phyloP scores from a whole-genome alignment of 1,140 invertebrate species.

The Stegodyphus mimosarum region DNA sequence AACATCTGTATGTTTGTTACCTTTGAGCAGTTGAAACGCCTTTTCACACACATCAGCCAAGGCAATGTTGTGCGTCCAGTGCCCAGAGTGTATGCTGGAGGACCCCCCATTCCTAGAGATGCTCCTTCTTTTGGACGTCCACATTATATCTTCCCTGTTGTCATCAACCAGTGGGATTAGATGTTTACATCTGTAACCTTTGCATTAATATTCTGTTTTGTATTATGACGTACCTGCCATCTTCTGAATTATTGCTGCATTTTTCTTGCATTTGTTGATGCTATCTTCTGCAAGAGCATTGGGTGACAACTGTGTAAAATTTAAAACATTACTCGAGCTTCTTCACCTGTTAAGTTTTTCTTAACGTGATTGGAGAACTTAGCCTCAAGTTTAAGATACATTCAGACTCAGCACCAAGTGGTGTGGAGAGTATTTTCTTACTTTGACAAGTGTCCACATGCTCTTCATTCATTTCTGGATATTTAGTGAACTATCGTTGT shows the following conservation, averaged over 20 bases:
- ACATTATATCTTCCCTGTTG: constrained; percentile 19
- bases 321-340: not conserved
- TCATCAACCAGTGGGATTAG: constrained; percentile 53
- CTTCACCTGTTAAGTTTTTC: too few relatives aligned
- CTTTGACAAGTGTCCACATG: too few relatives aligned
- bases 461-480: too few relatives aligned
- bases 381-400: too few relatives aligned
- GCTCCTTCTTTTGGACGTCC: not conserved
- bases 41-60: constrained; percentile 58
- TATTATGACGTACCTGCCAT: not conserved
- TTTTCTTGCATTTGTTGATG: not conserved
- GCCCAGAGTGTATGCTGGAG: constrained; percentile 35
- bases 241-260: not conserved
- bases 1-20: constrained; percentile 80
- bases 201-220: not conserved
- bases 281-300: not conserved
- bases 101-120: not conserved
- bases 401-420: too few relatives aligned
- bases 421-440: too few relatives aligned
- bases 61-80: constrained; percentile 22
- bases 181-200: not conserved
- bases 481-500: too few relatives aligned
- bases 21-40: constrained; percentile 78
- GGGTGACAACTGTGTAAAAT: not conserved
- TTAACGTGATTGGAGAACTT: too few relatives aligned